A percentile compares a stretch with the other conserved stretches of the same genome.
These are phyloP conservation scores for Apodemia mormo DNA, from an alignment of 2,888 invertebrate genomes.

Conservation along the genomic window DNA sequence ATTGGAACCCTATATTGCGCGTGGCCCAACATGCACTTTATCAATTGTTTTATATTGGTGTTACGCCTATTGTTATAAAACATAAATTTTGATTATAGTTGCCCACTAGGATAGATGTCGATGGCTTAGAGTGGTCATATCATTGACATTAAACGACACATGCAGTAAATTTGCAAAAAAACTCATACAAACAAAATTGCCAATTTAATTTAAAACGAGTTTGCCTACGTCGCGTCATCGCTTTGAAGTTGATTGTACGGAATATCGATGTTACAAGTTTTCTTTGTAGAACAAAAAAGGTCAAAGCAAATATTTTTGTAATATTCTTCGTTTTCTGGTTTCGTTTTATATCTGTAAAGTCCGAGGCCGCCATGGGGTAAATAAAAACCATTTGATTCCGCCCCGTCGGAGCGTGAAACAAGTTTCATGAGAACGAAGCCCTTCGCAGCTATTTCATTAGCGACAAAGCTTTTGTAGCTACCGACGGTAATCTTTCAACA, in stretches of 20 bases:
- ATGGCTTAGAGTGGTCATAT: too few relatives aligned
- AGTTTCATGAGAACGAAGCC: slow-evolving; percentile 29
- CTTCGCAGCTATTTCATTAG: slow-evolving; percentile 26
- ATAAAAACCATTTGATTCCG: slow-evolving; percentile 30
- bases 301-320: slow-evolving; percentile 18
- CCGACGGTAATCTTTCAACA: slow-evolving; percentile 22
- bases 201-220: background rate
- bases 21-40: too few relatives aligned
- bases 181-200: too few relatives aligned
- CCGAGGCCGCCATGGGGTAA: slow-evolving; percentile 26
- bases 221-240: background rate
- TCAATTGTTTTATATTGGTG: too few relatives aligned
- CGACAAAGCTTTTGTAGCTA: slow-evolving; percentile 21
- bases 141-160: too few relatives aligned
- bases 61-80: too few relatives aligned
- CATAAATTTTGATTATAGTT: too few relatives aligned
- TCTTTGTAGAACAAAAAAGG: slow-evolving; percentile 15
- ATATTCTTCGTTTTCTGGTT: slow-evolving; percentile 23
- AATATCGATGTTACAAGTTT: background rate
- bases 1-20: too few relatives aligned
- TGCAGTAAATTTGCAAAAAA: too few relatives aligned
- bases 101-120: too few relatives aligned
- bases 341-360: slow-evolving; percentile 20
- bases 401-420: slow-evolving; percentile 29
- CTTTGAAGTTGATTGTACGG: slow-evolving; percentile 1